Conservation (phyloP, 2,888 invertebrate species). For the Cheilosia vernalis region DNA sequence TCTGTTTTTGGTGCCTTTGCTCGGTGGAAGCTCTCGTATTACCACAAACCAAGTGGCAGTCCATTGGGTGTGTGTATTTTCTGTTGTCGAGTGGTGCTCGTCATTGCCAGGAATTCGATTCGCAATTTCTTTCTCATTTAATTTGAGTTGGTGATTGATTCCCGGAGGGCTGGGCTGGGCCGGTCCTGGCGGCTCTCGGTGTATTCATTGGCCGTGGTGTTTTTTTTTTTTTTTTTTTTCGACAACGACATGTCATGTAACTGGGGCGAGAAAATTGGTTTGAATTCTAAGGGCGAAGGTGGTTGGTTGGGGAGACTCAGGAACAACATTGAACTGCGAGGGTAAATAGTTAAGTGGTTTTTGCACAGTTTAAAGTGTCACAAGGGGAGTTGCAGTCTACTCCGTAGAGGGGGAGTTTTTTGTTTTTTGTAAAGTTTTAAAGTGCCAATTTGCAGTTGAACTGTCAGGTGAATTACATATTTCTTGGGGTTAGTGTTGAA, state of each 20-base stretch:
- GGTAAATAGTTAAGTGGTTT: slow-evolving; percentile 66
- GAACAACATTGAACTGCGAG: slow-evolving; percentile 12
- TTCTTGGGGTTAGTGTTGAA: background rate
- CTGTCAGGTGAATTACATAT: background rate
- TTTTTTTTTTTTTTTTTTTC: slow-evolving; percentile 18
- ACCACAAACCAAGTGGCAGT: slow-evolving; percentile 56
- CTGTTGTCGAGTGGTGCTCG: slow-evolving; percentile 70
- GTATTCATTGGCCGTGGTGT: slow-evolving; percentile 49
- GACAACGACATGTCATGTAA: slow-evolving; percentile 62
- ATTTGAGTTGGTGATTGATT: slow-evolving; percentile 75
- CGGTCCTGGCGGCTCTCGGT: slow-evolving; percentile 30
- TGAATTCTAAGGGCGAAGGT: slow-evolving; percentile 61
- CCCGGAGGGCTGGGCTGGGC: slow-evolving; percentile 39
- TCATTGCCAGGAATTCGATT: slow-evolving; percentile 75
- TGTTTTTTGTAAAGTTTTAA: background rate
- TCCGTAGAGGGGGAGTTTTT: background rate
- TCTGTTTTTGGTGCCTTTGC: slow-evolving; percentile 10
- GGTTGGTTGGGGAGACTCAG: background rate
- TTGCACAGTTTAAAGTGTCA: slow-evolving; percentile 67
- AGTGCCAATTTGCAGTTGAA: slow-evolving; percentile 7
- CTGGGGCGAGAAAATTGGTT: slow-evolving; percentile 75
- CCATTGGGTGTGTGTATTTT: slow-evolving; percentile 31
- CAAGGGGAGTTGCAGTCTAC: slow-evolving; percentile 7
- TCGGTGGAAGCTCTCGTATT: slow-evolving; percentile 62
- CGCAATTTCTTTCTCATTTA: slow-evolving; percentile 75